phyloP scores from a whole-genome alignment of 2,113 vertebrate genomes.

The Nanorana parkeri region DNA sequence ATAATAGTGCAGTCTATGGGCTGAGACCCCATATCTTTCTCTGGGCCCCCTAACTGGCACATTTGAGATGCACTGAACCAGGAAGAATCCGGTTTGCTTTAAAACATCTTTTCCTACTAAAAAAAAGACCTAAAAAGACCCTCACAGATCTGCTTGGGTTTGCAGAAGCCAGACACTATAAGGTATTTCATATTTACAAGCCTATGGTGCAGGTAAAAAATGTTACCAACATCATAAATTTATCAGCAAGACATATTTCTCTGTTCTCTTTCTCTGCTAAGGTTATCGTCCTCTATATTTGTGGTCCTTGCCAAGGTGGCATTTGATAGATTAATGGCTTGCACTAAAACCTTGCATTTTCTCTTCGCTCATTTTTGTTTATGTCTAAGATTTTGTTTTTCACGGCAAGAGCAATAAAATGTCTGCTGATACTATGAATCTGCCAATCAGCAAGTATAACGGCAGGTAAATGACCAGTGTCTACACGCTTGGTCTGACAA shows the following conservation, averaged over 20 bases:
- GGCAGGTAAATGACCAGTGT: conserved; percentile 10
- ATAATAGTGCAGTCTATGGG: too few relatives aligned
- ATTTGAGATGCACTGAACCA: background rate
- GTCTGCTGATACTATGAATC: conserved; percentile 37
- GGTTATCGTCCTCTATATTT: conserved; percentile 34
- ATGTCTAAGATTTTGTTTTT: conserved; percentile 46
- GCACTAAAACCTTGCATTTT: conserved; percentile 52
- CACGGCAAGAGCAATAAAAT: conserved; percentile 45
- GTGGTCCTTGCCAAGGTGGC: conserved; percentile 36
- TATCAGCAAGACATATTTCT: conserved; percentile 49
- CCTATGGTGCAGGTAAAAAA: conserved; percentile 25
- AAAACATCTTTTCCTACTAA: background rate
- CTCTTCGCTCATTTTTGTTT: conserved; percentile 39
- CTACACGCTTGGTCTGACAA: background rate
- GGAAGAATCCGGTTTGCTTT: background rate
- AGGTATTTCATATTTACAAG: conserved; percentile 52
- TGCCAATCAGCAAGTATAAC: conserved; percentile 45
- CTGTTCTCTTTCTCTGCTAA: conserved; percentile 26
- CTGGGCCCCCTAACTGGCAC: too few relatives aligned
- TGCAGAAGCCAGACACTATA: conserved; percentile 29
- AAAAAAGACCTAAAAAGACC: conserved; percentile 27
- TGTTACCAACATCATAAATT: conserved; percentile 55
- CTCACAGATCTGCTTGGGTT: background rate
- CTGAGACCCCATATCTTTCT: too few relatives aligned
- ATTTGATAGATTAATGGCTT: conserved; percentile 54